phyloP scores from a whole-genome alignment of 2,797 vertebrate species.

The Distichodus sexfasciatus region DNA sequence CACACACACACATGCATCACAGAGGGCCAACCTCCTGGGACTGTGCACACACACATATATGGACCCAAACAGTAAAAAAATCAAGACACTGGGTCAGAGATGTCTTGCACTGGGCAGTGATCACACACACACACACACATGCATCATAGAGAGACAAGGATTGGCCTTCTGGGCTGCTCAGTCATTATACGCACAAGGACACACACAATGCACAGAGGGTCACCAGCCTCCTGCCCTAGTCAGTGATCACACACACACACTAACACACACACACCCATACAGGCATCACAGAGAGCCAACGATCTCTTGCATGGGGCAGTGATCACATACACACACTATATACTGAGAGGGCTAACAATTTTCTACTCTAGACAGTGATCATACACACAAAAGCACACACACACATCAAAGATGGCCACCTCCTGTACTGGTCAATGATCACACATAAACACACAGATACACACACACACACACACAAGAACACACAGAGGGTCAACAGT shows the following conservation, averaged over 20 bases:
- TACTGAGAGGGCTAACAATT: too few relatives aligned
- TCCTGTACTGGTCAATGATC: too few relatives aligned
- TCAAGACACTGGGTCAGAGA: too few relatives aligned
- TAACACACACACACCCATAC: background rate
- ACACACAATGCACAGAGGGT: background rate
- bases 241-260: background rate
- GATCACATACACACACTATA: background rate
- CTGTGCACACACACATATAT: background rate
- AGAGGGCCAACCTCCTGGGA: background rate
- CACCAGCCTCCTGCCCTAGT: background rate
- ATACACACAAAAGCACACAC: background rate
- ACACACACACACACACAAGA: slow-evolving; percentile 11
- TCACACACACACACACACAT: too few relatives aligned
- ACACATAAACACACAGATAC: background rate
- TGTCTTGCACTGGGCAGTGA: too few relatives aligned
- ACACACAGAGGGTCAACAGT: background rate
- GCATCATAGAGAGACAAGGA: too few relatives aligned
- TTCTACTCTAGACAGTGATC: too few relatives aligned
- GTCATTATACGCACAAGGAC: slow-evolving; percentile 17
- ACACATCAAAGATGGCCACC: background rate
- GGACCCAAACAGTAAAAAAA: too few relatives aligned
- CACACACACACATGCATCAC: slow-evolving; percentile 8
- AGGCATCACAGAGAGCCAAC: too few relatives aligned
- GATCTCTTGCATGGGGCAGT: too few relatives aligned
- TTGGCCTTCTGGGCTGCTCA: too few relatives aligned